phyloP scores from a whole-genome alignment of 2,797 vertebrate species.

The Lagodon rhomboides region DNA sequence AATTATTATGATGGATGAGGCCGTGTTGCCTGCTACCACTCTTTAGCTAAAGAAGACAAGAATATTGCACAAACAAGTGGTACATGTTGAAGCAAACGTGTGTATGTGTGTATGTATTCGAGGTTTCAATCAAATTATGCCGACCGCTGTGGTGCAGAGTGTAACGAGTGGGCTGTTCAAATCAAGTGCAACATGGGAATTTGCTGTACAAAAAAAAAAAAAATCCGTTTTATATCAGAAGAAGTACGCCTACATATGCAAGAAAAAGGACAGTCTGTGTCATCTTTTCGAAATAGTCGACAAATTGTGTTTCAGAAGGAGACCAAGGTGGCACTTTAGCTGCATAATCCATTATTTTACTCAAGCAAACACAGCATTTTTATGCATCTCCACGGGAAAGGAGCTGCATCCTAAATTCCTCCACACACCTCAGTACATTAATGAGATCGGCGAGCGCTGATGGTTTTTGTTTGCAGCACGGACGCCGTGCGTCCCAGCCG shows the following conservation, averaged over 20 bases:
- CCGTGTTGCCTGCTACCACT: constrained; percentile 5
- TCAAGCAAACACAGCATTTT: constrained; percentile 52
- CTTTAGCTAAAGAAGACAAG: constrained; percentile 27
- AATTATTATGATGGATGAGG: constrained; percentile 58
- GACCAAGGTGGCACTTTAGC: constrained; percentile 14
- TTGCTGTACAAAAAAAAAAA: constrained; percentile 3
- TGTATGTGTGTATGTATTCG: constrained; percentile 19
- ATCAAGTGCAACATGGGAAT: constrained; percentile 8
- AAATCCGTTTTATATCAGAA: constrained; percentile 25
- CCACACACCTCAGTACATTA: constrained; percentile 54
- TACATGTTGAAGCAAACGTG: neutral
- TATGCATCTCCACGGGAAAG: constrained; percentile 39
- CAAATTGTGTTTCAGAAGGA: constrained; percentile 42
- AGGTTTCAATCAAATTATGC: constrained; percentile 43
- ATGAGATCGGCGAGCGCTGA: constrained; percentile 59
- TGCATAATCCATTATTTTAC: constrained; percentile 60
- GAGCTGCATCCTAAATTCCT: constrained; percentile 45
- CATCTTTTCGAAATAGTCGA: constrained; percentile 41
- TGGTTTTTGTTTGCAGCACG: constrained; percentile 75
- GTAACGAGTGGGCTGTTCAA: constrained; percentile 20
- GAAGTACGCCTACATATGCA: constrained; percentile 22
- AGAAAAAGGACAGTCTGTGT: constrained; percentile 31
- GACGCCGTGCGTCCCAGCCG: constrained; percentile 38
- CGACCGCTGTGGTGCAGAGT: constrained; percentile 22
- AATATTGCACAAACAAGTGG: constrained; percentile 7